These are phyloP conservation scores for Mormyrus proboscirostris DNA, from an alignment of 2,797 vertebrate species.

Conservation along the genomic window DNA sequence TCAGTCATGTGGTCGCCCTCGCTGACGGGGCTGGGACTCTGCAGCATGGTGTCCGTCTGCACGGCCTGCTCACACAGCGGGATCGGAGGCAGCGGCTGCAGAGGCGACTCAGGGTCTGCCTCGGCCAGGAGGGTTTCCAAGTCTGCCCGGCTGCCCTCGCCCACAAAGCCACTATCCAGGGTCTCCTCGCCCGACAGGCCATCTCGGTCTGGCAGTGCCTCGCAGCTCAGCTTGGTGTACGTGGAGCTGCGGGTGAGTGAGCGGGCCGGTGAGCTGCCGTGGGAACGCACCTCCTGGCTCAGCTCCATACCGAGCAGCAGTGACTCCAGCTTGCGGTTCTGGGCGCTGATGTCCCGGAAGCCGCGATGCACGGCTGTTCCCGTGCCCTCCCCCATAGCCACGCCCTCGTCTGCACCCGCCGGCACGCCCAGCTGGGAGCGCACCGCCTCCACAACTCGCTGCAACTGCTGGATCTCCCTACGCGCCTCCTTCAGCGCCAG, in stretches of 20 bases:
- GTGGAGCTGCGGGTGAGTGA: conserved; percentile 79
- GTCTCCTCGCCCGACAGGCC: conserved; percentile 61
- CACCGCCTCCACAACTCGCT: conserved; percentile 83
- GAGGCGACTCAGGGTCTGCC: conserved; percentile 55
- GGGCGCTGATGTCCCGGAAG: conserved; percentile 71
- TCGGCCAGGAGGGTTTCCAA: conserved; percentile 59
- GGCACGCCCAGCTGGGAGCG: conserved; percentile 63
- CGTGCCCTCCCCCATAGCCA: conserved; percentile 17
- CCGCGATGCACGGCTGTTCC: conserved; percentile 56
- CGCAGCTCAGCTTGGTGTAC: conserved; percentile 79
- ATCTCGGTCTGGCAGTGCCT: conserved; percentile 63
- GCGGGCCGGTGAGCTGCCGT: conserved; percentile 80
- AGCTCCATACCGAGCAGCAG: conserved; percentile 71
- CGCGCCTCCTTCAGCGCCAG: conserved; percentile 88
- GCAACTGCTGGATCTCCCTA: conserved; percentile 89
- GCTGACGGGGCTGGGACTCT: conserved; percentile 54
- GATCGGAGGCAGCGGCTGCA: conserved; percentile 16
- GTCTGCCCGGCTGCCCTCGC: conserved; percentile 67
- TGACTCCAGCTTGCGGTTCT: conserved; percentile 73
- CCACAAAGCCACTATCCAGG: conserved; percentile 60
- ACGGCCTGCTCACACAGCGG: conserved; percentile 76
- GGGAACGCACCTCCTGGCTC: conserved; percentile 66
- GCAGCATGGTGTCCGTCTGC: conserved; percentile 49
- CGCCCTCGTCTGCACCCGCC: conserved; percentile 53
- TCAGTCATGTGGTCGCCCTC: conserved; percentile 65